Conservation (phyloP, 2,797 vertebrate genomes). For the Coranthus polyacanthus region DNA sequence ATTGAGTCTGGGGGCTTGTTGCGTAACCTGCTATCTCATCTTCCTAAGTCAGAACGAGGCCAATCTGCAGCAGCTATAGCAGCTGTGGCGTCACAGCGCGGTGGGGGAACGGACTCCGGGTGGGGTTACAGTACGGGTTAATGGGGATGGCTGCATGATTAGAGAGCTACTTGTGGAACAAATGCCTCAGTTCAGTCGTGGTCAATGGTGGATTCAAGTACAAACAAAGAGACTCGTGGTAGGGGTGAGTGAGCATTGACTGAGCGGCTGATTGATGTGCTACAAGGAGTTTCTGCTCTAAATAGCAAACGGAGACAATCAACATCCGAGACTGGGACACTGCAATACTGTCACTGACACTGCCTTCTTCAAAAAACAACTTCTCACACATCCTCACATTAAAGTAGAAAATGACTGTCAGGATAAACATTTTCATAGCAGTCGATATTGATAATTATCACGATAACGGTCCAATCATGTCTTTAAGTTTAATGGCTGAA, state of each 20-base stretch:
- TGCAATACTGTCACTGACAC: neutral
- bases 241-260: conserved; percentile 42
- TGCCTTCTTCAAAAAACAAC: too few relatives aligned
- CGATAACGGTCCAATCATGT: too few relatives aligned
- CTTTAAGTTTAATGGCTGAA: too few relatives aligned
- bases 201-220: conserved; percentile 35
- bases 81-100: conserved; percentile 24
- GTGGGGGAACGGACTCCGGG: too few relatives aligned
- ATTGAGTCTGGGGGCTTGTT: conserved; percentile 54
- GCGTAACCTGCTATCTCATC: conserved; percentile 66
- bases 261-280: conserved; percentile 22
- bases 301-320: conserved; percentile 53
- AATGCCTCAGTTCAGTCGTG: neutral
- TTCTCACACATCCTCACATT: too few relatives aligned
- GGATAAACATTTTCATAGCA: too few relatives aligned
- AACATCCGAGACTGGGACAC: conserved; percentile 6
- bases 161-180: conserved; percentile 40
- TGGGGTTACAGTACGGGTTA: neutral
- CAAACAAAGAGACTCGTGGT: conserved; percentile 35
- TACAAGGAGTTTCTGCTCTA: conserved; percentile 57
- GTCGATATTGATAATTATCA: too few relatives aligned
- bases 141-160: neutral
- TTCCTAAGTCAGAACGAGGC: conserved; percentile 48
- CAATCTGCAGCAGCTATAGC: conserved; percentile 32
- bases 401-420: too few relatives aligned